Evolutionary conservation across 2,797 vertebrate genomes (phyloP).

Genomic region (Diplodus puntazzo): DNA sequence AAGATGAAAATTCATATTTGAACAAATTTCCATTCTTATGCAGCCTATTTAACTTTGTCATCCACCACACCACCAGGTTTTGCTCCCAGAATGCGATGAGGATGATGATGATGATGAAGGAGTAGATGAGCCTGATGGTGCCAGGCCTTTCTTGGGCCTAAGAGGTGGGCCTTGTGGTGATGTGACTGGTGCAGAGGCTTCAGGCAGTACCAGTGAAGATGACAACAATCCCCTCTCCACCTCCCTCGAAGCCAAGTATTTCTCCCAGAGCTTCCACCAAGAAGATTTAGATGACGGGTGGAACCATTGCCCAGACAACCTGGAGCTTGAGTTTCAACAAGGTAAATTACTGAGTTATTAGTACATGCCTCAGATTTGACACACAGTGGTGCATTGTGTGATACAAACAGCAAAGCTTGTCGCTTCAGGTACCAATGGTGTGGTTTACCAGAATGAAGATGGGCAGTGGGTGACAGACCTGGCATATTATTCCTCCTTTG

Average conservation of each 20-base stretch:
- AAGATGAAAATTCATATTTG: background rate
- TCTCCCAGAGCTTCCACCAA: constrained; percentile 84
- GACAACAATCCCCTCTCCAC: constrained; percentile 63
- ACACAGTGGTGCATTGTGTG: background rate
- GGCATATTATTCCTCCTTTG: constrained; percentile 95
- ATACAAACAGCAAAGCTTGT: constrained; percentile 15
- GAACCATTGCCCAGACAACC: constrained; percentile 74
- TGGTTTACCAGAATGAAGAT: constrained; percentile 97
- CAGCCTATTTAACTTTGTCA: background rate
- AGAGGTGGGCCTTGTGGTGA: constrained; percentile 76
- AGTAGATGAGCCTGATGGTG: constrained; percentile 71
- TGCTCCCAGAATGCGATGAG: constrained; percentile 57
- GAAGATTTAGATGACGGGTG: constrained; percentile 79
- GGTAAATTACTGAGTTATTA: constrained; percentile 51
- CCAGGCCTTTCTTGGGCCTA: constrained; percentile 52
- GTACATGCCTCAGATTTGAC: background rate
- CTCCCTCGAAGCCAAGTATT: constrained; percentile 86
- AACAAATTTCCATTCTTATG: background rate
- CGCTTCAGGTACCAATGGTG: constrained; percentile 67
- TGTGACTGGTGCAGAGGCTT: constrained; percentile 54
- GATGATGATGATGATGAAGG: constrained; percentile 41
- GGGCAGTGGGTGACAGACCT: constrained; percentile 98
- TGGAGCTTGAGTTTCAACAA: constrained; percentile 78
- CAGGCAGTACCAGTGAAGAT: constrained; percentile 60
- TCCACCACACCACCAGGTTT: constrained; percentile 42